These are phyloP conservation scores for Atethmia centrago DNA, from an alignment of 2,888 invertebrate species.

Conservation along the genomic window DNA sequence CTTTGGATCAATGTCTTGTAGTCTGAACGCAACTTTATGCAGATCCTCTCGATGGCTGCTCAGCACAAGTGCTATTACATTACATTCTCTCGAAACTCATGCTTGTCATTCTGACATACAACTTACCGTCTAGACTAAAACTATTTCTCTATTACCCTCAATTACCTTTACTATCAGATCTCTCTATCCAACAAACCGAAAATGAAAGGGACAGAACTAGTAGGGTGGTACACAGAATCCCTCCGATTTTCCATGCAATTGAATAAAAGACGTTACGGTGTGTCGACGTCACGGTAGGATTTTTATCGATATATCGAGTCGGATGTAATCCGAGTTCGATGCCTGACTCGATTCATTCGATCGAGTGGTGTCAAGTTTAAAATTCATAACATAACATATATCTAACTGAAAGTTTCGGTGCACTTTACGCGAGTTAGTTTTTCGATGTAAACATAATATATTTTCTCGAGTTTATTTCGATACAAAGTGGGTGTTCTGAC, in stretches of 20 bases:
- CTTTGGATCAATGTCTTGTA: constrained; percentile 1
- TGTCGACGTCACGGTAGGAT: constrained; percentile 82
- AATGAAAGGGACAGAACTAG: constrained; percentile 69
- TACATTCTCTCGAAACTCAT: constrained; percentile 69
- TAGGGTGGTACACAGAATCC: constrained; percentile 83
- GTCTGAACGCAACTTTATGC: constrained; percentile 25
- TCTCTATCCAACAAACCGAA: constrained; percentile 70
- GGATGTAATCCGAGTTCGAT: constrained; percentile 61
- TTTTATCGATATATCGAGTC: constrained; percentile 75
- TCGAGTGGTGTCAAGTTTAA: constrained; percentile 44
- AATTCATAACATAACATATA: constrained; percentile 49
- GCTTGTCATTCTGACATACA: constrained; percentile 83
- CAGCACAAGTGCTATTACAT: constrained; percentile 56
- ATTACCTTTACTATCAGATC: constrained; percentile 78
- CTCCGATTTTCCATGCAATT: constrained; percentile 88
- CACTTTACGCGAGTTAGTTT: constrained; percentile 47
- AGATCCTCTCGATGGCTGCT: constrained; percentile 29
- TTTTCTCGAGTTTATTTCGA: constrained; percentile 58
- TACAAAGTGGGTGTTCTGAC: constrained; percentile 53
- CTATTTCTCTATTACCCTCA: constrained; percentile 87
- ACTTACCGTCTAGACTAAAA: constrained; percentile 87
- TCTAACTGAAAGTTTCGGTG: constrained; percentile 38
- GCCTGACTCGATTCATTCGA: constrained; percentile 56
- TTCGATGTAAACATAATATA: constrained; percentile 55
- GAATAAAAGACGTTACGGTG: constrained; percentile 87